phyloP scores from a whole-genome alignment of 2,113 vertebrate species.

The Esox niger region DNA sequence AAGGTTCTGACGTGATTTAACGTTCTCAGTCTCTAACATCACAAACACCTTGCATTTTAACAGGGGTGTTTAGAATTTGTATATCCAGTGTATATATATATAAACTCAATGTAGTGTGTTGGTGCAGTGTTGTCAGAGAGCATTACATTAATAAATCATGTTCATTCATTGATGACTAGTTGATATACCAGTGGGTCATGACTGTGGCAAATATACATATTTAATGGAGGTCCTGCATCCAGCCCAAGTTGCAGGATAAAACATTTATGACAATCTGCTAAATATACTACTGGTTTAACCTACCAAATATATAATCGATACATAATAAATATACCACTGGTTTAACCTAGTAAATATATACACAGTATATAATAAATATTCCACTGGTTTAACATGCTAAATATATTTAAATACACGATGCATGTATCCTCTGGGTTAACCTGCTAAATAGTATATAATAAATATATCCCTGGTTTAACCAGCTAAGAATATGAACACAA shows the following conservation, averaged over 20 bases:
- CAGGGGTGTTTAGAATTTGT: too few species aligned
- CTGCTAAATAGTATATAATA: too few species aligned
- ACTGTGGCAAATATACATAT: conserved; percentile 78
- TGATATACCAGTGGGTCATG: conserved; percentile 75
- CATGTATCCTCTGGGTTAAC: not conserved
- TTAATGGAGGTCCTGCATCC: conserved; percentile 78
- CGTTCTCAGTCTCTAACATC: too few species aligned
- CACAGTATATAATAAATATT: not conserved
- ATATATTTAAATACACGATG: not conserved
- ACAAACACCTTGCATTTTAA: too few species aligned
- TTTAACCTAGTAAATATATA: not conserved
- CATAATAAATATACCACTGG: not conserved
- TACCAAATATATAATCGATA: conserved; percentile 9
- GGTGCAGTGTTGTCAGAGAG: not conserved
- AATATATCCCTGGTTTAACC: too few species aligned
- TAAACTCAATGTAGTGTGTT: too few species aligned
- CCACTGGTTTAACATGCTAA: not conserved
- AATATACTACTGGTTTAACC: conserved; percentile 68
- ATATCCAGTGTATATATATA: too few species aligned
- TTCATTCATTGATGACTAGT: conserved; percentile 65
- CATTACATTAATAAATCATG: conserved; percentile 28
- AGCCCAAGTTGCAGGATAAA: conserved; percentile 74
- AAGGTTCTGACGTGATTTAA: too few species aligned
- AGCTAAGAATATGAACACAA: too few species aligned
- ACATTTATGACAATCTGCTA: conserved; percentile 75